These are phyloP conservation scores for Daphoenositta chrysoptera DNA, from an alignment of 2,113 vertebrate species.

Conservation along the genomic window DNA sequence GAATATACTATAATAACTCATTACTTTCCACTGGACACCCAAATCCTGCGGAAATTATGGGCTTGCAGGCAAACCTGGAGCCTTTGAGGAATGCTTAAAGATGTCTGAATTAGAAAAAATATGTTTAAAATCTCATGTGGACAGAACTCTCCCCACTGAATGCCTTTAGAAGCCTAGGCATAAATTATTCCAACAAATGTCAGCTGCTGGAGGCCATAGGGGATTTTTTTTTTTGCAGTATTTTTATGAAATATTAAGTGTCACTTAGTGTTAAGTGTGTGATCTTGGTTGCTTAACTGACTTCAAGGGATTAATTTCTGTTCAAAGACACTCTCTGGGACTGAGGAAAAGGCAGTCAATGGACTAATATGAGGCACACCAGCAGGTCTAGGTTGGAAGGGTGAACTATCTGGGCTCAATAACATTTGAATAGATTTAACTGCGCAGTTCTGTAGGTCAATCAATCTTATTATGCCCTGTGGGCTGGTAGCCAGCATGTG, in stretches of 20 bases:
- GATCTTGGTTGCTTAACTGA: not conserved
- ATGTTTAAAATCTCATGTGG: not conserved
- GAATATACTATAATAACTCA: not conserved
- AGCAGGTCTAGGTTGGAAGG: not conserved
- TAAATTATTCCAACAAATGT: slow-evolving; percentile 43
- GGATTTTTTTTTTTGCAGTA: not conserved
- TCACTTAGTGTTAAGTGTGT: not conserved
- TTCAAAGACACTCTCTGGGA: not conserved
- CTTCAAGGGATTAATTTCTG: not conserved
- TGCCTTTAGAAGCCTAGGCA: not conserved
- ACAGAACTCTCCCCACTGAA: not conserved
- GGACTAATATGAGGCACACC: not conserved
- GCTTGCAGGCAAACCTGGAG: not conserved
- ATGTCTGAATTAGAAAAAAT: not conserved
- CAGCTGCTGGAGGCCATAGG: not conserved
- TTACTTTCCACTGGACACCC: not conserved
- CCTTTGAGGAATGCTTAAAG: not conserved
- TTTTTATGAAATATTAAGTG: slow-evolving; percentile 35
- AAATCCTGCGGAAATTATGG: not conserved
- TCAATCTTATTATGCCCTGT: not conserved
- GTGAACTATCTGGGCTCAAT: not conserved
- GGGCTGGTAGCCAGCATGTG: not conserved
- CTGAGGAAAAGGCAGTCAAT: not conserved
- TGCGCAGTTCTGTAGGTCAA: not conserved
- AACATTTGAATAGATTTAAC: not conserved